Evolutionary conservation across 2,113 vertebrate genomes (phyloP).

Genomic region (Eulacestoma nigropectus): DNA sequence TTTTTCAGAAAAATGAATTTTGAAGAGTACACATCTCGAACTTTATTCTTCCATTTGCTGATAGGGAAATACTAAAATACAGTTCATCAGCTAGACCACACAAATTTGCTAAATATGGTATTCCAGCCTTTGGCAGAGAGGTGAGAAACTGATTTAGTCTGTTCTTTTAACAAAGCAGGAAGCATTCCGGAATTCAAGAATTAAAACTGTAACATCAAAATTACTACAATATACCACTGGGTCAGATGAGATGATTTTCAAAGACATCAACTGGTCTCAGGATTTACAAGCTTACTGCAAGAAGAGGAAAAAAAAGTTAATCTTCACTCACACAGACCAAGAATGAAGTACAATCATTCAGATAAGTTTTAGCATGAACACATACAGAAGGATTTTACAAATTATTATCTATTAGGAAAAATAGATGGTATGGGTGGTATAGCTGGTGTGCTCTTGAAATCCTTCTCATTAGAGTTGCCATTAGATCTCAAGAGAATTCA

Average conservation of each 20-base stretch:
- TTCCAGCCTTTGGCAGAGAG: neutral
- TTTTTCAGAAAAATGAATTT: neutral
- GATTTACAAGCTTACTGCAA: neutral
- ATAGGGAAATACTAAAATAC: neutral
- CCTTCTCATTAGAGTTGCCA: neutral
- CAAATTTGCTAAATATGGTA: neutral
- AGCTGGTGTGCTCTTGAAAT: neutral
- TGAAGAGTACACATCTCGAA: neutral
- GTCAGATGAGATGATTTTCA: slow-evolving; percentile 5
- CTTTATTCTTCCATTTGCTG: neutral
- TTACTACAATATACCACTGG: neutral
- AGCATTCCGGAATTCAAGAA: neutral
- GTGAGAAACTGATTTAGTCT: neutral
- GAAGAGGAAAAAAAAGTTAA: neutral
- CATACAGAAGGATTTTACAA: neutral
- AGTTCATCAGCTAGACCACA: neutral
- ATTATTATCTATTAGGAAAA: neutral
- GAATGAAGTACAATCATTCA: neutral
- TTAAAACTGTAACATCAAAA: neutral
- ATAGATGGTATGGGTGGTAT: neutral
- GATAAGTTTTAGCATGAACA: neutral
- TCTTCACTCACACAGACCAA: neutral
- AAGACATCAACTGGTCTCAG: neutral
- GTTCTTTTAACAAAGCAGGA: neutral
- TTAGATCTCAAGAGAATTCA: neutral